These are phyloP conservation scores for Pimpla rufipes DNA, from an alignment of 2,888 invertebrate genomes.

Conservation along the genomic window DNA sequence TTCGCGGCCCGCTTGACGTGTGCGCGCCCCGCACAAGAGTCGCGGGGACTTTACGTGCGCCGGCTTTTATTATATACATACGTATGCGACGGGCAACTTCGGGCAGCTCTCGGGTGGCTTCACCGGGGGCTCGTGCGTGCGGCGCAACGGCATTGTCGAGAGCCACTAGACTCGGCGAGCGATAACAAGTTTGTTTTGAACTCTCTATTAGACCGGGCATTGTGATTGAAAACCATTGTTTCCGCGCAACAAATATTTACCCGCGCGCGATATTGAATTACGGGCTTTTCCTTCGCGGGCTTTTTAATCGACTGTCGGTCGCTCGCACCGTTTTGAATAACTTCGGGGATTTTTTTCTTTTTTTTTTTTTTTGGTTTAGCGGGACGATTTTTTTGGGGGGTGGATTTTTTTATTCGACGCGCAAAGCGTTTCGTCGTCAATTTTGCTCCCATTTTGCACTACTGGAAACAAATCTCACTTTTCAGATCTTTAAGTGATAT, in stretches of 20 bases:
- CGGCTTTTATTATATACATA: too few relatives aligned
- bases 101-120: neutral
- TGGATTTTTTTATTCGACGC: too few relatives aligned
- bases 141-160: neutral
- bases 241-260: neutral
- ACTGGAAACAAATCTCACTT: too few relatives aligned
- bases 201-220: neutral
- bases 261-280: neutral
- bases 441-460: too few relatives aligned
- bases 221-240: slow-evolving; percentile 10
- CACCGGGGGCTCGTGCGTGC: neutral
- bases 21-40: too few relatives aligned
- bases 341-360: neutral
- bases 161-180: slow-evolving; percentile 12
- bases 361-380: too few relatives aligned
- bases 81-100: slow-evolving; percentile 17
- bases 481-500: too few relatives aligned
- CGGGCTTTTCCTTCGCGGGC: neutral
- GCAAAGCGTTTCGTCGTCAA: too few relatives aligned
- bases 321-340: too few relatives aligned
- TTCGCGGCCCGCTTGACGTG: neutral
- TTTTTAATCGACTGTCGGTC: too few relatives aligned
- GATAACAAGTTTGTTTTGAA: slow-evolving; percentile 25
- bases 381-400: too few relatives aligned
- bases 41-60: neutral